Evolutionary conservation across 1,140 invertebrate genomes (phyloP).

Genomic region (Pachypeltis micranthus): DNA sequence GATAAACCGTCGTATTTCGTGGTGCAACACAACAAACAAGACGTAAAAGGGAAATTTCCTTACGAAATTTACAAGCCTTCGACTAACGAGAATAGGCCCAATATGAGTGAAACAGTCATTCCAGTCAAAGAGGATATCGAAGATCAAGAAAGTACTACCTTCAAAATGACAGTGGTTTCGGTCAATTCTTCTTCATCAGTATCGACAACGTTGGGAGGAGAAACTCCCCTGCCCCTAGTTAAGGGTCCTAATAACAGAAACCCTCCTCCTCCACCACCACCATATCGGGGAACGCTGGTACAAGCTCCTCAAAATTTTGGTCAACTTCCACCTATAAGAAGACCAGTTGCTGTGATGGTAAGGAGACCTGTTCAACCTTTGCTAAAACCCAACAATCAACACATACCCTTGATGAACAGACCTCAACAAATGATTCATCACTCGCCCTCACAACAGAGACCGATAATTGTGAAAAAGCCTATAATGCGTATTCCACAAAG

Average conservation of each 20-base stretch:
- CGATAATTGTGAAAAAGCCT: slow-evolving; percentile 24
- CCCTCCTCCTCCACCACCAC: background rate
- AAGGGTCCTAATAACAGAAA: background rate
- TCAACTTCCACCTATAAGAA: background rate
- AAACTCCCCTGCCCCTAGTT: background rate
- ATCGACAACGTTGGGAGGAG: background rate
- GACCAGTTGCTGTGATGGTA: background rate
- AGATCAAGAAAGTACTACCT: slow-evolving; percentile 12
- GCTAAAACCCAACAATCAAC: slow-evolving; percentile 9
- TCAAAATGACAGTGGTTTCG: background rate
- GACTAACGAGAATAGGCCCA: background rate
- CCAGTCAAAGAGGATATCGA: slow-evolving; percentile 23
- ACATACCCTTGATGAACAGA: slow-evolving; percentile 15
- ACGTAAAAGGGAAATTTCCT: slow-evolving; percentile 13
- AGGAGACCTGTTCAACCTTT: slow-evolving; percentile 13
- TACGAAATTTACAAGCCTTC: slow-evolving; percentile 16
- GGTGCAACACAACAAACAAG: background rate
- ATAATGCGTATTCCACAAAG: slow-evolving; percentile 19
- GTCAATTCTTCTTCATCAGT: background rate
- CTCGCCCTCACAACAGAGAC: slow-evolving; percentile 13
- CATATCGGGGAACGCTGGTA: background rate
- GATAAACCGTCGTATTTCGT: background rate
- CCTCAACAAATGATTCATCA: slow-evolving; percentile 16
- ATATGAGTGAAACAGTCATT: slow-evolving; percentile 16
- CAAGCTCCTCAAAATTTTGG: background rate